Conservation (phyloP, 2,113 vertebrate genomes). For the Propithecus coquereli region DNA sequence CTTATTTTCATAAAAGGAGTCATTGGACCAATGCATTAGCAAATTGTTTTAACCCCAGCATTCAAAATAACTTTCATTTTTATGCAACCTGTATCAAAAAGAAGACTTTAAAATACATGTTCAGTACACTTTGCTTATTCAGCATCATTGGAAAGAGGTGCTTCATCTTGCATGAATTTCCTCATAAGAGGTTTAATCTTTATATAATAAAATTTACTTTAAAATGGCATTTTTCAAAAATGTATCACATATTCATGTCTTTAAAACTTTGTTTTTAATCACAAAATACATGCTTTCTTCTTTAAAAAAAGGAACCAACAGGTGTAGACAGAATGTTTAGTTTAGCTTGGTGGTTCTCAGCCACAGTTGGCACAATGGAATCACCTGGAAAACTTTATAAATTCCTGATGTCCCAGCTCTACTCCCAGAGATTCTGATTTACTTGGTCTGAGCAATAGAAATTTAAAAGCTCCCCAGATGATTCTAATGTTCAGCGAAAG, state of each 20-base stretch:
- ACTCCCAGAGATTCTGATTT: neutral
- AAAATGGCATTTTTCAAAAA: conserved; percentile 18
- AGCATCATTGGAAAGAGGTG: neutral
- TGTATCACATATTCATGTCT: neutral
- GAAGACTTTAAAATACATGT: neutral
- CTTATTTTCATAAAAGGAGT: neutral
- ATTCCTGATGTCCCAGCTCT: neutral
- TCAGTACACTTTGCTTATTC: neutral
- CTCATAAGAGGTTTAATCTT: neutral
- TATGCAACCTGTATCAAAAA: neutral
- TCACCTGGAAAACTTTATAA: neutral
- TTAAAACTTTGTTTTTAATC: conserved; percentile 14
- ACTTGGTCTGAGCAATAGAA: neutral
- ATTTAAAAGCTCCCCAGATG: neutral
- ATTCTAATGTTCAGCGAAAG: neutral
- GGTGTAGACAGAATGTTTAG: neutral
- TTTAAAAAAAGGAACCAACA: neutral
- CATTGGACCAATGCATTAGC: neutral
- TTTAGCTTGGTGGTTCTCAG: neutral
- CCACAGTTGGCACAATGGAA: neutral
- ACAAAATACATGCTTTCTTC: neutral
- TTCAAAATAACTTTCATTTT: neutral
- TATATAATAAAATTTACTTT: neutral
- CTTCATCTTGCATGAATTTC: conserved; percentile 17
- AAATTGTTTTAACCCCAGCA: neutral